Percentiles rank a stretch among this genome's conserved stretches.
Evolutionary conservation across 2,888 invertebrate species (phyloP).

Genomic region (Nephrocerus scutellatus): DNA sequence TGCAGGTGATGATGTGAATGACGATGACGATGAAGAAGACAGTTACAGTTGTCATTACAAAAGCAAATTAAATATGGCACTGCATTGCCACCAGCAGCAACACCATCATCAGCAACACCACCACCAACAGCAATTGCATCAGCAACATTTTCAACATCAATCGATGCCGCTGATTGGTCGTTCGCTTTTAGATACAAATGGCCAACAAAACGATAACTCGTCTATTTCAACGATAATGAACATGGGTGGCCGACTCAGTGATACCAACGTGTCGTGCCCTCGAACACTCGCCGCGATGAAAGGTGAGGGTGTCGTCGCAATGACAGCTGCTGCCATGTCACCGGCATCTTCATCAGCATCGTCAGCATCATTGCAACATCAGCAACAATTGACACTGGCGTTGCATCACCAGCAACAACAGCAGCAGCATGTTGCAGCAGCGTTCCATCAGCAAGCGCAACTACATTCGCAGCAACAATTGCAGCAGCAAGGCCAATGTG

Average conservation of each 20-base stretch:
- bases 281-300: neutral
- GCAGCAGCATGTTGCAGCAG: slow-evolving; percentile 14
- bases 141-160: slow-evolving; percentile 22
- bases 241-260: slow-evolving; percentile 31
- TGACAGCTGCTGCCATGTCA: slow-evolving; percentile 26
- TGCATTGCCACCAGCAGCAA: slow-evolving; percentile 37
- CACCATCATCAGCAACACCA: slow-evolving; percentile 25
- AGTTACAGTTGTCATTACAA: slow-evolving; percentile 40
- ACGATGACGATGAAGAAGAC: slow-evolving; percentile 27
- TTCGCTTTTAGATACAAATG: slow-evolving; percentile 25
- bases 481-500: slow-evolving; percentile 20
- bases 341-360: slow-evolving; percentile 33
- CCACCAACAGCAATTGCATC: slow-evolving; percentile 21
- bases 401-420: slow-evolving; percentile 23
- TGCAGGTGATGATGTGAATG: slow-evolving; percentile 39
- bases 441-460: slow-evolving; percentile 15
- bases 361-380: slow-evolving; percentile 23
- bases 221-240: slow-evolving; percentile 34
- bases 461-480: slow-evolving; percentile 20
- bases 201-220: slow-evolving; percentile 26
- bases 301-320: slow-evolving; percentile 31
- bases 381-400: slow-evolving; percentile 21
- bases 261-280: no score
- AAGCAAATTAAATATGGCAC: slow-evolving; percentile 39
- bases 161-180: slow-evolving; percentile 24